A percentile compares a stretch with the other conserved stretches of the same genome.
Evolutionary conservation across 2,113 vertebrate genomes (phyloP).

Genomic region (Nycticryphes semicollaris): DNA sequence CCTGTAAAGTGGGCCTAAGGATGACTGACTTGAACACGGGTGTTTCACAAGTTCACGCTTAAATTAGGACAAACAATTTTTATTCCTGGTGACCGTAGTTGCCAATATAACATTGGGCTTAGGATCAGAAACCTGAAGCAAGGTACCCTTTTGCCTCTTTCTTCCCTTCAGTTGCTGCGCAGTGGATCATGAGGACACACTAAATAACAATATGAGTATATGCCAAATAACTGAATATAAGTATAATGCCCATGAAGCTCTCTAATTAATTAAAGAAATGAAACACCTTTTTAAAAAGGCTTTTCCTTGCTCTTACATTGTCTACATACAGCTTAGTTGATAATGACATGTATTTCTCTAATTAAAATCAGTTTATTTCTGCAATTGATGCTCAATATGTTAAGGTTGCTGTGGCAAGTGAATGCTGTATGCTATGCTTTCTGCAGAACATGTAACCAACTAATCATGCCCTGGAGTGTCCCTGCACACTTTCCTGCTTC

Average conservation of each 20-base stretch:
- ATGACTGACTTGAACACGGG: background rate
- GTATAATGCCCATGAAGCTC: background rate
- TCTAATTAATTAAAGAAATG: background rate
- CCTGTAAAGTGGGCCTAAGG: background rate
- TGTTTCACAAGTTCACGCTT: background rate
- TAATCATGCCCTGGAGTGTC: background rate
- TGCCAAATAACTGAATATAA: background rate
- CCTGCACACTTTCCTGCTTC: background rate
- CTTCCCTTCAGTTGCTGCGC: background rate
- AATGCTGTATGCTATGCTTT: background rate
- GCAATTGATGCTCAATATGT: background rate
- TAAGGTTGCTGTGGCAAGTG: background rate
- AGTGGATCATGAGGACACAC: background rate
- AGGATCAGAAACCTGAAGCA: background rate
- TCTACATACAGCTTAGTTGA: background rate
- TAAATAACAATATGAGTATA: background rate
- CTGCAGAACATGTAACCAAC: background rate
- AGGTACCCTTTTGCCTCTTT: background rate
- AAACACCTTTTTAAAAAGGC: background rate
- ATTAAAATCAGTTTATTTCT: conserved; percentile 19
- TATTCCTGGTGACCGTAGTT: background rate
- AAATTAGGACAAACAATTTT: background rate
- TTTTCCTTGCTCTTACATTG: background rate
- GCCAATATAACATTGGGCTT: background rate
- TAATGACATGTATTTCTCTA: background rate